Evolutionary conservation across 2,113 vertebrate species (phyloP).

Genomic region (Otocyon megalotis): DNA sequence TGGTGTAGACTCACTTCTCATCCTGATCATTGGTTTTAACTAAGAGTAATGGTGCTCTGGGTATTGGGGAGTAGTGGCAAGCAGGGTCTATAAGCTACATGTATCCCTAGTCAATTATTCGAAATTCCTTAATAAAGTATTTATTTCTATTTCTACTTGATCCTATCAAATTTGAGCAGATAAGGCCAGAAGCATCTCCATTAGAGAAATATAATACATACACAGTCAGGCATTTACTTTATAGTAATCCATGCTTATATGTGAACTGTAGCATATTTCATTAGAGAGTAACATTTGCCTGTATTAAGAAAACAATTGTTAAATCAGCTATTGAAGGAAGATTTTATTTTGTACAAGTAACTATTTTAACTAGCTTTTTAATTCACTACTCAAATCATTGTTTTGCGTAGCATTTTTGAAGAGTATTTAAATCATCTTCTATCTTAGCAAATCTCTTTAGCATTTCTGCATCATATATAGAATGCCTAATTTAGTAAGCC

Average conservation of each 20-base stretch:
- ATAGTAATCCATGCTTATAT: conserved; percentile 38
- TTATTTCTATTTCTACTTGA: conserved; percentile 19
- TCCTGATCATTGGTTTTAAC: conserved; percentile 35
- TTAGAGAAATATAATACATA: background rate
- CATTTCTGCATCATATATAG: background rate
- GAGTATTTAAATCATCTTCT: conserved; percentile 1
- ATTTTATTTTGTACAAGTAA: conserved; percentile 54
- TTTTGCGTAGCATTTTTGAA: conserved; percentile 43
- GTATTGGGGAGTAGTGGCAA: background rate
- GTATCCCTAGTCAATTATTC: background rate
- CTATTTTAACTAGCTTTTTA: conserved; percentile 32
- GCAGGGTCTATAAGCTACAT: background rate
- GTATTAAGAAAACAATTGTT: conserved; percentile 49
- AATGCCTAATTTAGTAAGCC: background rate
- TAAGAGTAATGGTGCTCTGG: background rate
- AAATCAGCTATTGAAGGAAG: conserved; percentile 36
- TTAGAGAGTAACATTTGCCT: conserved; percentile 30
- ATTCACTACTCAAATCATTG: background rate
- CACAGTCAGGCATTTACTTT: conserved; percentile 12
- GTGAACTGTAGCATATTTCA: background rate
- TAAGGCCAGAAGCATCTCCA: conserved; percentile 20
- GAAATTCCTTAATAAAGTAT: conserved; percentile 35
- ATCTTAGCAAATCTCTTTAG: conserved; percentile 36
- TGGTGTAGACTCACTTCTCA: background rate
- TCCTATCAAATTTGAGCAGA: conserved; percentile 26